Conservation (phyloP, 37 sponge, comb jelly and placozoan species). For the Theonella swinhoei region DNA sequence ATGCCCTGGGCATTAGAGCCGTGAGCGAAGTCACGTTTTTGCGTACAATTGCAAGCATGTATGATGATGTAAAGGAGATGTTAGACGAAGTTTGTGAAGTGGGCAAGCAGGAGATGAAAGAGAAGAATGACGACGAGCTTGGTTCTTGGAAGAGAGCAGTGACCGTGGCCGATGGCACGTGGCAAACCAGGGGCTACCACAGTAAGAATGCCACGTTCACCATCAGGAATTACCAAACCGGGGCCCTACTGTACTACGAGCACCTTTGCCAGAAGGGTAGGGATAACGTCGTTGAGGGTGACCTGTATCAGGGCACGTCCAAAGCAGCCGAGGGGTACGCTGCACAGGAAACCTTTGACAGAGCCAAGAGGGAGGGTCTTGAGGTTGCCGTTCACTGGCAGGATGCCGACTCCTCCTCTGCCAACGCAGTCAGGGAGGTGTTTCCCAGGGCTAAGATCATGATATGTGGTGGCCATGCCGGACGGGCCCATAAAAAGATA, state of each 20-base stretch:
- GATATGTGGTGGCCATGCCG: too few relatives aligned
- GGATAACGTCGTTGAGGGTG: conserved; percentile 20
- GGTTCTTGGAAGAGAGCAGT: conserved; percentile 47
- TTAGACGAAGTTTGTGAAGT: conserved; percentile 27
- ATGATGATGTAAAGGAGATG: conserved; percentile 16
- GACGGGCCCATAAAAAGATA: too few relatives aligned
- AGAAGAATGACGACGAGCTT: background rate
- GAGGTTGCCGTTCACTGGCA: conserved; percentile 14
- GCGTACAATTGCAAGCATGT: background rate
- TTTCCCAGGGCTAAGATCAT: conserved; percentile 10
- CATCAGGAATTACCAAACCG: conserved; percentile 5
- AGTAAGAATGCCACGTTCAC: conserved; percentile 22
- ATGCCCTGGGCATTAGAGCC: conserved; percentile 13
- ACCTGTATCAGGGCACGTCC: conserved; percentile 35
- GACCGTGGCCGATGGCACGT: conserved; percentile 25
- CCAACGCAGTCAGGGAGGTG: conserved; percentile 52
- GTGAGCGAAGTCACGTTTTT: background rate
- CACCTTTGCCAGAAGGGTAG: conserved; percentile 42
- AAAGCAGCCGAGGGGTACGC: conserved; percentile 46
- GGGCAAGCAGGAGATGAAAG: too few relatives aligned
- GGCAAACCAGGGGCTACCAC: background rate
- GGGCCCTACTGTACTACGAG: conserved; percentile 24
- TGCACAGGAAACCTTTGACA: conserved; percentile 11
- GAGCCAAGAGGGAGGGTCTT: conserved; percentile 36
- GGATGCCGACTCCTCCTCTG: too few relatives aligned